Evolutionary conservation across 2,888 invertebrate genomes (phyloP).

Genomic region (Eupithecia exiguata): DNA sequence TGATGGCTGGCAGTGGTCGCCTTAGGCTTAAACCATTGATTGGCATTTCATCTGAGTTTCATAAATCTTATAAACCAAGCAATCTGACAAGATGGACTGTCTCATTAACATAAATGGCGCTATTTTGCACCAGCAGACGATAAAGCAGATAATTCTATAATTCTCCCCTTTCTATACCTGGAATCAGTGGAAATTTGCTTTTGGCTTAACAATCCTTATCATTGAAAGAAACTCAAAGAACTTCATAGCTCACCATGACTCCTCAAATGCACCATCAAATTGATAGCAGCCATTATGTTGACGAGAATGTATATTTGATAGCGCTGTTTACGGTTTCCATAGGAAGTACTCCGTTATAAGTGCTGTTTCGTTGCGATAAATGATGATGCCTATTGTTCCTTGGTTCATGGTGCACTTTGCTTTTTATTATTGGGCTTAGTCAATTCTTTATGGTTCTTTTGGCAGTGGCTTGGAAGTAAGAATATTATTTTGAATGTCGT

Average conservation of each 20-base stretch:
- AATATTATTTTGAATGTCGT: no score
- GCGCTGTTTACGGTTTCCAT: constrained; percentile 6
- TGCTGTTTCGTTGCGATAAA: constrained; percentile 10
- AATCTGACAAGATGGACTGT: neutral
- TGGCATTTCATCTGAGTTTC: neutral
- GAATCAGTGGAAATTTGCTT: no score
- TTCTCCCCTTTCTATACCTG: no score
- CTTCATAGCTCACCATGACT: neutral
- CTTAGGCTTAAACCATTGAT: neutral
- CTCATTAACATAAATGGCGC: neutral
- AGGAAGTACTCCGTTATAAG: neutral
- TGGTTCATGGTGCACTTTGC: neutral
- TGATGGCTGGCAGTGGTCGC: neutral
- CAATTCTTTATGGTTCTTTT: neutral
- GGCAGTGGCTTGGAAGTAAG: neutral
- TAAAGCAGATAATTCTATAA: no score
- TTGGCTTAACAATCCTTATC: neutral
- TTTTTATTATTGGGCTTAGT: constrained; percentile 8
- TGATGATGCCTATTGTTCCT: constrained; percentile 8
- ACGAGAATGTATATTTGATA: constrained; percentile 9
- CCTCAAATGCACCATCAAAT: neutral
- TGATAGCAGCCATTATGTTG: constrained; percentile 7
- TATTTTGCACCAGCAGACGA: neutral
- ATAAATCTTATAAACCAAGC: neutral
- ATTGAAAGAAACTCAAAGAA: neutral